Base-by-base conservation (phyloP, 1,140 invertebrate species). In the Galleria mellonella region DNA sequence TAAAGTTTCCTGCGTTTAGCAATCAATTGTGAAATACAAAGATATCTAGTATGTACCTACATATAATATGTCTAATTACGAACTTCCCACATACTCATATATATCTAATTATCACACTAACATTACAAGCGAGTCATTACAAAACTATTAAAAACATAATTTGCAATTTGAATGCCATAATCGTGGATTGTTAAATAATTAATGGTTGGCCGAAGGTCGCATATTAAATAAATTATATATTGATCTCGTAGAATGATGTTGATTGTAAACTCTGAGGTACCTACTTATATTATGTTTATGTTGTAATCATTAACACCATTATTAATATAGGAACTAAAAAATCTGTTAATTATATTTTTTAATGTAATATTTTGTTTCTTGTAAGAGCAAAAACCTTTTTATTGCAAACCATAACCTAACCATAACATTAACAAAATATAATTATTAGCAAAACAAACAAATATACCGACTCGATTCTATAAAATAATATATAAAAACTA, bases 61-160 rank as follows among this genome's bases (percentile, higher is more conserved):
- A 23, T 23, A 37, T 9, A 35, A 35, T 35, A 42, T 14, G 33
- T 32, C 17, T 44, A 44, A 44, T 44, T 44, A 30, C 12, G 51
- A 32, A 58, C 62, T 54, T 59, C 55, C 55, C 55, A 62, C 60
- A 63, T 60, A 52, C 51, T 55, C 48, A 65, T 61, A 39, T 3
- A 50, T 49, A 50, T 47, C 23, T 68, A 63, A 68, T 68, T 63
- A 68, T 41, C 55, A 52, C 50, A 55, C 46, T 54, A 51, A 38
- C 50, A 60, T 58, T 55, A 59, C 38, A 40, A 43, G 30, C 9
- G 32, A 47, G 37, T 47, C 44, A 47, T 47, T 47, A 47, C 36
- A 33, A 30, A 47, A 39, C 36, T 47, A 47, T 47, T 47, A 47
- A 53, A 55, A 44, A 54, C 43, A 55, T 61, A 50, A 61, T 61